phyloP scores from a whole-genome alignment of 2,888 invertebrate species.

The Baronia brevicornis region DNA sequence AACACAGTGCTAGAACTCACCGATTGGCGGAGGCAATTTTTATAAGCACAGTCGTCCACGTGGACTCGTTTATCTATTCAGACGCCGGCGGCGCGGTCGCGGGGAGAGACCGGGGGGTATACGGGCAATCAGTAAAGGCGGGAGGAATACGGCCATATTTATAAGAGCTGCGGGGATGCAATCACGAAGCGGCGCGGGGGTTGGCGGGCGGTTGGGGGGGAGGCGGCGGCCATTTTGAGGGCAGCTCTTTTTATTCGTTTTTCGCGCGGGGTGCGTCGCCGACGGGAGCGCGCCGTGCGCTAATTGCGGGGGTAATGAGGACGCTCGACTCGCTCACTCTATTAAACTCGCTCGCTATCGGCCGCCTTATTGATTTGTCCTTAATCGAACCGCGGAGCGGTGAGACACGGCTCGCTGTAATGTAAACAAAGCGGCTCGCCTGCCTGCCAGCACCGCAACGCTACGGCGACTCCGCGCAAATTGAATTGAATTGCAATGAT shows the following conservation, averaged over 20 bases:
- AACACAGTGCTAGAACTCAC: slow-evolving; percentile 28
- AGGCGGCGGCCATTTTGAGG: slow-evolving; percentile 84
- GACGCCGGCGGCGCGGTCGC: slow-evolving; percentile 76
- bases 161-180: slow-evolving; percentile 77
- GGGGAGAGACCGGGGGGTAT: slow-evolving; percentile 74
- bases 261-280: slow-evolving; percentile 74
- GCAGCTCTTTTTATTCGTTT: slow-evolving; percentile 80
- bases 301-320: slow-evolving; percentile 76
- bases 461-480: slow-evolving; percentile 42
- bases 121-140: slow-evolving; percentile 78
- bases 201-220: slow-evolving; percentile 61
- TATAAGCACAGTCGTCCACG: slow-evolving; percentile 74
- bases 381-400: slow-evolving; percentile 62
- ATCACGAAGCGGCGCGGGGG: slow-evolving; percentile 75
- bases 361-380: slow-evolving; percentile 74
- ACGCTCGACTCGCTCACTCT: slow-evolving; percentile 72
- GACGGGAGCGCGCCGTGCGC: slow-evolving; percentile 71
- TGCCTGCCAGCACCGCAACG: slow-evolving; percentile 17
- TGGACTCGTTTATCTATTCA: slow-evolving; percentile 78
- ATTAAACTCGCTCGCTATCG: slow-evolving; percentile 72
- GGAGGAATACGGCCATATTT: slow-evolving; percentile 77
- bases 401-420: slow-evolving; percentile 38
- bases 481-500: slow-evolving; percentile 67
- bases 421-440: slow-evolving; percentile 54
- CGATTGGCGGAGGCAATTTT: slow-evolving; percentile 68